A percentile compares a stretch with the other conserved stretches of the same genome.
phyloP scores from a whole-genome alignment of 1,140 invertebrate genomes.

The Stegodyphus dumicola region DNA sequence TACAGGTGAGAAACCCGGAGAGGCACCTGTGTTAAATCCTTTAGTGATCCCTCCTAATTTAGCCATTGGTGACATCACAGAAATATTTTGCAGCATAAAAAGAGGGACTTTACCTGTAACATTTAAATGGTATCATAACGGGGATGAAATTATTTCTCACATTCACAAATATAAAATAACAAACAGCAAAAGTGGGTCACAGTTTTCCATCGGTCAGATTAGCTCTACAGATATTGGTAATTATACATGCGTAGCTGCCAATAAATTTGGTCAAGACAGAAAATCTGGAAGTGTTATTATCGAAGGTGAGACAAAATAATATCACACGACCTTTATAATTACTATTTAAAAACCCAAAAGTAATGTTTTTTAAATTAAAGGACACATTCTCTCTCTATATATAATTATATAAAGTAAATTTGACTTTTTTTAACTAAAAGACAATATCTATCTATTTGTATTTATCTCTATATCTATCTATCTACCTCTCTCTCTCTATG shows the following conservation, averaged over 20 bases:
- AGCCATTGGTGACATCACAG: slow-evolving; percentile 28
- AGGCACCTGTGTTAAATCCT: slow-evolving; percentile 29
- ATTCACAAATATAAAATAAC: not conserved
- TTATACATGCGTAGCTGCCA: slow-evolving; percentile 65
- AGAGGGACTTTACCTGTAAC: slow-evolving; percentile 22
- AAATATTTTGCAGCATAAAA: slow-evolving; percentile 32
- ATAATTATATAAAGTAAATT: too few species aligned
- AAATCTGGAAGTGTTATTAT: slow-evolving; percentile 62
- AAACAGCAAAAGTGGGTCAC: not conserved
- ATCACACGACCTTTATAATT: too few species aligned
- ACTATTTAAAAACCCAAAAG: too few species aligned
- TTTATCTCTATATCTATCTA: too few species aligned
- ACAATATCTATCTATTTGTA: too few species aligned
- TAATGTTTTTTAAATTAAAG: too few species aligned
- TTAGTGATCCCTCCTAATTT: slow-evolving; percentile 15
- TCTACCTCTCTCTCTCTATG: too few species aligned
- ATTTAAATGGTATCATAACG: slow-evolving; percentile 35
- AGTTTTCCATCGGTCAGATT: slow-evolving; percentile 32
- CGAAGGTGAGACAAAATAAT: slow-evolving; percentile 50
- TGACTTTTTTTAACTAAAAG: too few species aligned
- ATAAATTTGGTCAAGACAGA: slow-evolving; percentile 62
- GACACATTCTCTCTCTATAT: too few species aligned
- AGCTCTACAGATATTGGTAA: slow-evolving; percentile 62
- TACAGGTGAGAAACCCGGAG: not conserved
- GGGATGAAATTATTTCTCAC: not conserved